Conservation (phyloP, 2,113 vertebrate genomes). For the Formicarius rufipectus region DNA sequence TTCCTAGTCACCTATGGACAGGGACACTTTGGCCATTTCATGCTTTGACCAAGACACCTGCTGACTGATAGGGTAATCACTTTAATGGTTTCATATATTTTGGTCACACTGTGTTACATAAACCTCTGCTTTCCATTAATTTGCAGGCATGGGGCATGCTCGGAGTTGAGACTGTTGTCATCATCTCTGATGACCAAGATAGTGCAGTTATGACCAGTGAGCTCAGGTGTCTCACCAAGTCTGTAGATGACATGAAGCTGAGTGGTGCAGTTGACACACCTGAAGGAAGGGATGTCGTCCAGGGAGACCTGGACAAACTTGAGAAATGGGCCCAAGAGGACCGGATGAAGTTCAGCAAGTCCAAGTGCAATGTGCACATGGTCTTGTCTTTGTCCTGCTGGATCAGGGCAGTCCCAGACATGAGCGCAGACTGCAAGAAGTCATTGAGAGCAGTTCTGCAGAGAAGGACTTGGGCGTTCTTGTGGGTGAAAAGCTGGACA, state of each 20-base stretch:
- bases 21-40: background rate
- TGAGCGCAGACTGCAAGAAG: background rate
- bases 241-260: background rate
- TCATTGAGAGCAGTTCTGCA: background rate
- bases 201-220: background rate
- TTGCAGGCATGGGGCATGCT: background rate
- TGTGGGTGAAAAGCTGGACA: background rate
- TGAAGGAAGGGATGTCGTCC: background rate
- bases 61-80: background rate
- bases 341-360: background rate
- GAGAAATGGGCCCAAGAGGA: background rate
- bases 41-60: background rate
- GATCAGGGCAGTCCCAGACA: background rate
- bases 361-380: background rate
- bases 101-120: background rate
- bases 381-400: no score
- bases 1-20: background rate
- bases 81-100: background rate
- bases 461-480: background rate
- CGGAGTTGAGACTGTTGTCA: background rate
- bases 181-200: background rate
- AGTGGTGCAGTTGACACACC: background rate
- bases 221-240: background rate
- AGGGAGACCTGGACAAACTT: background rate
- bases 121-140: background rate